phyloP scores from a whole-genome alignment of 1,140 invertebrate species.

The Atta cephalotes region DNA sequence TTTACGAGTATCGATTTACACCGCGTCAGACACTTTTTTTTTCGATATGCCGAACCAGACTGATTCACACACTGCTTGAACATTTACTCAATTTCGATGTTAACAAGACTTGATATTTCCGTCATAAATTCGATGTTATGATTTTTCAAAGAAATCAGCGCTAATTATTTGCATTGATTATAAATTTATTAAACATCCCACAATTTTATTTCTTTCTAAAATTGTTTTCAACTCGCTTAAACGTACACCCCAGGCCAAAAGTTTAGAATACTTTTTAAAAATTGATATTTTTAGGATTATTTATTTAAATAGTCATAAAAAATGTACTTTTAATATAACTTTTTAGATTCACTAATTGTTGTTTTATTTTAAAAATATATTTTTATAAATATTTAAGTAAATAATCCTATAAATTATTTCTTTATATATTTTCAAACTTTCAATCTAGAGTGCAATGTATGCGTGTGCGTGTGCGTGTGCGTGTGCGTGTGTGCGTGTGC shows the following conservation, averaged over 20 bases:
- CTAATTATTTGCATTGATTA: neutral
- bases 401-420: too few relatives aligned
- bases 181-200: neutral
- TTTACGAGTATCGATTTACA: slow-evolving; percentile 53
- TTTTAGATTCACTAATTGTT: too few relatives aligned
- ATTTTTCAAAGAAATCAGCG: neutral
- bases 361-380: too few relatives aligned
- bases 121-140: neutral
- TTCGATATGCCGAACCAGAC: neutral
- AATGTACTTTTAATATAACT: too few relatives aligned
- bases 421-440: too few relatives aligned
- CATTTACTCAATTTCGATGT: slow-evolving; percentile 26
- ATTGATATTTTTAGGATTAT: too few relatives aligned
- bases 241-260: neutral
- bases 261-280: too few relatives aligned
- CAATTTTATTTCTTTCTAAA: neutral
- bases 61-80: slow-evolving; percentile 25
- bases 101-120: slow-evolving; percentile 10
- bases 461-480: too few relatives aligned
- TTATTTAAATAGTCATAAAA: too few relatives aligned
- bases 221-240: neutral
- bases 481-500: too few relatives aligned
- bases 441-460: too few relatives aligned
- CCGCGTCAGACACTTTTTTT: slow-evolving; percentile 45
- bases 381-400: too few relatives aligned